Percentiles rank a stretch among this genome's conserved stretches.
Evolutionary conservation across 2,113 vertebrate species (phyloP).

Genomic region (Lepus timidus): DNA sequence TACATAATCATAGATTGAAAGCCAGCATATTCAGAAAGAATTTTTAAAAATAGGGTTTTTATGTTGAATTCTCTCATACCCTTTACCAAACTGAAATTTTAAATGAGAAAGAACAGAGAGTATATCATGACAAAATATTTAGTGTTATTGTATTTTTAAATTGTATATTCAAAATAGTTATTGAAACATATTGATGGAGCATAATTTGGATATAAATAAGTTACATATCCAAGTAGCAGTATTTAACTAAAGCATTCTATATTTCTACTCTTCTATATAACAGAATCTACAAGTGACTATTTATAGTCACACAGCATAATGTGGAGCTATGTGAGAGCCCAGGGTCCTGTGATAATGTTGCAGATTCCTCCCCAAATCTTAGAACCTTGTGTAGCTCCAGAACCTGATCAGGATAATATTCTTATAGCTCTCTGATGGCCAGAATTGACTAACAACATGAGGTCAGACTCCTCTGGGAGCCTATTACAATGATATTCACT

Average conservation of each 20-base stretch:
- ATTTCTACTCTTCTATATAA: constrained; percentile 17
- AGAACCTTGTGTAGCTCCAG: neutral
- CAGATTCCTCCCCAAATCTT: neutral
- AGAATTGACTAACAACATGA: neutral
- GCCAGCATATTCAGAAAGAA: neutral
- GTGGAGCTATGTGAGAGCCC: neutral
- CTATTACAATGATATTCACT: neutral
- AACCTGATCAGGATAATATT: fast-evolving
- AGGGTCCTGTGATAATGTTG: neutral
- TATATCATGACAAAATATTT: constrained; percentile 47
- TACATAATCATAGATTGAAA: neutral
- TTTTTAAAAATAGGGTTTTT: neutral
- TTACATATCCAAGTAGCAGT: constrained; percentile 43
- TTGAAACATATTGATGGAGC: constrained; percentile 31
- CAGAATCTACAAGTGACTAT: constrained; percentile 27
- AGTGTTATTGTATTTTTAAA: constrained; percentile 37
- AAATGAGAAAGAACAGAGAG: neutral
- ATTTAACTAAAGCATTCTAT: neutral
- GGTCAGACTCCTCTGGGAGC: neutral
- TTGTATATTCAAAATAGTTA: constrained; percentile 56
- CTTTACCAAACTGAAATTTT: neutral
- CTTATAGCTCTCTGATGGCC: neutral
- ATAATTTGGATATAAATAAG: constrained; percentile 39
- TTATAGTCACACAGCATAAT: neutral
- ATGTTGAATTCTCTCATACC: neutral